Percentiles rank a stretch among this genome's conserved stretches.
These are phyloP conservation scores for human (Homo sapiens) DNA, from an alignment of 2,113 vertebrate genomes.

Conservation along the genomic window GRCh38 chr6:91568501-91569000, in stretches of 20 bases:
- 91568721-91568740: background rate
- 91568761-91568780: background rate
- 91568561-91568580: background rate
- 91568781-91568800: background rate
- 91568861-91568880: background rate
- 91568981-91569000: slow-evolving; percentile 5
- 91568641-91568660: slow-evolving; percentile 17
- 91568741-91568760: background rate
- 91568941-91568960: background rate
- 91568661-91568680: background rate
- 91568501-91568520: background rate
- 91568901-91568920: background rate
- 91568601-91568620: background rate
- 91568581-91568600: background rate
- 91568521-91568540: background rate
- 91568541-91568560: background rate
- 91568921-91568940: background rate
- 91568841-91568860: background rate
- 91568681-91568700: background rate
- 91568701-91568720: background rate
- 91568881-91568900: background rate
- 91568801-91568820: background rate
- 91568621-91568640: background rate
- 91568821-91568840: background rate
- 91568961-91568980: background rate